Evolutionary conservation across 2,113 vertebrate genomes (phyloP).

Genomic region (Pelobates fuscus): DNA sequence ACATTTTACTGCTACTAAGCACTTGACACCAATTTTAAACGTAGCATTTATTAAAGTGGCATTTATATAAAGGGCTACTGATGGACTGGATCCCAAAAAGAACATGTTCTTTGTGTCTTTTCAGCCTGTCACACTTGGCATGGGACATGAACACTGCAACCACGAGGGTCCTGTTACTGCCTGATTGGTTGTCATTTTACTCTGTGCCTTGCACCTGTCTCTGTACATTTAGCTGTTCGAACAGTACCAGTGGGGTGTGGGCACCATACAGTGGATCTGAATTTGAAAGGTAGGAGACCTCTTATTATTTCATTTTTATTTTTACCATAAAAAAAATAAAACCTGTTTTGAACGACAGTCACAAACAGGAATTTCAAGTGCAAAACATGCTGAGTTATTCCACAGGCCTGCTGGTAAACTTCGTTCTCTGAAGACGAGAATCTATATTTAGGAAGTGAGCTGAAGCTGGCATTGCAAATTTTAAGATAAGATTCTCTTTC

Average conservation of each 20-base stretch:
- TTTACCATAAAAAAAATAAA: too few relatives aligned
- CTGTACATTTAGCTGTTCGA: slow-evolving; percentile 55
- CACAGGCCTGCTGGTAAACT: neutral
- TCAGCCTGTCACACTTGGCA: neutral
- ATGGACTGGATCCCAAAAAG: too few relatives aligned
- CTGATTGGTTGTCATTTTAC: slow-evolving; percentile 67
- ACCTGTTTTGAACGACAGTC: too few relatives aligned
- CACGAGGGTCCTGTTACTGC: slow-evolving; percentile 11
- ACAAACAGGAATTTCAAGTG: neutral
- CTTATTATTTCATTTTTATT: neutral
- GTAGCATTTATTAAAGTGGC: too few relatives aligned
- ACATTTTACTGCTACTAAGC: too few relatives aligned
- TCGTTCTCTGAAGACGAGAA: neutral
- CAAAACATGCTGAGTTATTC: neutral
- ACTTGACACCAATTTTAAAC: too few relatives aligned
- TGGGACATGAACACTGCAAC: slow-evolving; percentile 32
- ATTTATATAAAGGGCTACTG: too few relatives aligned
- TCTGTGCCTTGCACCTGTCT: slow-evolving; percentile 63
- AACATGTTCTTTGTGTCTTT: too few relatives aligned
- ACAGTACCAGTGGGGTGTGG: slow-evolving; percentile 20
- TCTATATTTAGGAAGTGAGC: slow-evolving; percentile 20
- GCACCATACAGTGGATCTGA: slow-evolving; percentile 19
- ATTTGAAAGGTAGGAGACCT: slow-evolving; percentile 26
- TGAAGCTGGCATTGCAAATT: slow-evolving; percentile 9
- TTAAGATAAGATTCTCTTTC: neutral